A percentile compares a stretch with the other conserved stretches of the same genome.
Conservation (phyloP, 1,140 invertebrate genomes). For the Drosophila albomicans region DNA sequence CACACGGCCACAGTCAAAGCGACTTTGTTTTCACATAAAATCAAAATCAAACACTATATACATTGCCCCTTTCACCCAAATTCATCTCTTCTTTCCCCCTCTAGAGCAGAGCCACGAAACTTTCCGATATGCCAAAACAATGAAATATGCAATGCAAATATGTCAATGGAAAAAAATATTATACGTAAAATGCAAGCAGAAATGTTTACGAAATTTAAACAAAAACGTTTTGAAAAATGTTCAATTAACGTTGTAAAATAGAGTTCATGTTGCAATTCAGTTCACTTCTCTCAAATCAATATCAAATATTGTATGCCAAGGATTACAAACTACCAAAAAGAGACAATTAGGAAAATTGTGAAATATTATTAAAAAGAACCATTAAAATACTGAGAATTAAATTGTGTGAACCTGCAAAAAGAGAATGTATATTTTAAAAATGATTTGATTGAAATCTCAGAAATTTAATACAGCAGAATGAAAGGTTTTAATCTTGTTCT, state of each 20-base stretch:
- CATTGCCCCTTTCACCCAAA: no score
- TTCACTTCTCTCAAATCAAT: neutral
- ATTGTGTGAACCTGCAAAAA: no score
- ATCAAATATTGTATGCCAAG: neutral
- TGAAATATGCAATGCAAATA: conserved; percentile 22
- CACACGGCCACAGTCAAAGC: conserved; percentile 2
- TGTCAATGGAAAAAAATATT: conserved; percentile 8
- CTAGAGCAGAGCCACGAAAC: no score
- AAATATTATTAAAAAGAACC: no score
- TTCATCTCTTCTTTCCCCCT: no score
- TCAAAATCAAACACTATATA: conserved; percentile 2
- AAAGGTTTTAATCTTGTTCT: no score
- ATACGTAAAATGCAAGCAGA: neutral
- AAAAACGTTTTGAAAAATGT: neutral
- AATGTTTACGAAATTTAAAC: conserved; percentile 2
- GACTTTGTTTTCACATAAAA: conserved; percentile 21
- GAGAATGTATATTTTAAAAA: no score
- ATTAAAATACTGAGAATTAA: no score
- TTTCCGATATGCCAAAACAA: neutral
- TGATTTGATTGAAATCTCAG: no score
- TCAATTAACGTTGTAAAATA: neutral
- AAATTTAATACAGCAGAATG: no score
- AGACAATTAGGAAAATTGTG: no score
- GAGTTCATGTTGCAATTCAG: neutral
- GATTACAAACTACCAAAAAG: no score